phyloP scores from a whole-genome alignment of 2,888 invertebrate genomes.

The Acrobasis suavella region DNA sequence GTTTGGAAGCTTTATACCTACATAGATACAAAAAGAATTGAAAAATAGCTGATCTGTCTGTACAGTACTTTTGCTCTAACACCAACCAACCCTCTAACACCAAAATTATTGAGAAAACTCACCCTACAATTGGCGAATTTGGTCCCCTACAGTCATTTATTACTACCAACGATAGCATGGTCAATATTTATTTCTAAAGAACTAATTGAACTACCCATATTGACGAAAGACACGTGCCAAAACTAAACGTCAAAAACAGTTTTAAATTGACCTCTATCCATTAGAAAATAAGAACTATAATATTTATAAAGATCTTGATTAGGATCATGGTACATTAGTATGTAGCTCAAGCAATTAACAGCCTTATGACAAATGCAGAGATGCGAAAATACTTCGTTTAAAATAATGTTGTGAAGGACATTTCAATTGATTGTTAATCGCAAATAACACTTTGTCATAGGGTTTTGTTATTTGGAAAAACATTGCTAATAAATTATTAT shows the following conservation, averaged over 20 bases:
- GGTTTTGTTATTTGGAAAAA: neutral
- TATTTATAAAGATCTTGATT: neutral
- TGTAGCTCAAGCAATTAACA: neutral
- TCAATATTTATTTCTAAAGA: constrained; percentile 17
- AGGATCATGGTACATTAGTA: neutral
- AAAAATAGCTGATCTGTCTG: too few relatives aligned
- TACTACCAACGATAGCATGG: neutral
- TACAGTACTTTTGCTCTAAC: too few relatives aligned
- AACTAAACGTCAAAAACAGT: neutral
- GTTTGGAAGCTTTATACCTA: too few relatives aligned
- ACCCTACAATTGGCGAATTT: constrained; percentile 3
- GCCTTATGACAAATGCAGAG: neutral
- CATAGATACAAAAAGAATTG: too few relatives aligned
- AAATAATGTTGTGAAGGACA: neutral
- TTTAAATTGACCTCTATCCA: neutral
- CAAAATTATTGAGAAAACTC: constrained; percentile 2
- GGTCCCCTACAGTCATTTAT: neutral
- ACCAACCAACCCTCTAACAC: neutral
- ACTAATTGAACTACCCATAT: constrained; percentile 11
- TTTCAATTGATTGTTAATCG: neutral
- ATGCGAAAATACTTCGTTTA: neutral
- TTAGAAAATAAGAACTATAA: neutral
- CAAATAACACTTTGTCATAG: neutral
- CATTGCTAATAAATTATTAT: neutral
- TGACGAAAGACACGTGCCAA: constrained; percentile 9